These are phyloP conservation scores for Neolamprologus longior DNA, from an alignment of 2,113 vertebrate genomes.

Conservation along the genomic window DNA sequence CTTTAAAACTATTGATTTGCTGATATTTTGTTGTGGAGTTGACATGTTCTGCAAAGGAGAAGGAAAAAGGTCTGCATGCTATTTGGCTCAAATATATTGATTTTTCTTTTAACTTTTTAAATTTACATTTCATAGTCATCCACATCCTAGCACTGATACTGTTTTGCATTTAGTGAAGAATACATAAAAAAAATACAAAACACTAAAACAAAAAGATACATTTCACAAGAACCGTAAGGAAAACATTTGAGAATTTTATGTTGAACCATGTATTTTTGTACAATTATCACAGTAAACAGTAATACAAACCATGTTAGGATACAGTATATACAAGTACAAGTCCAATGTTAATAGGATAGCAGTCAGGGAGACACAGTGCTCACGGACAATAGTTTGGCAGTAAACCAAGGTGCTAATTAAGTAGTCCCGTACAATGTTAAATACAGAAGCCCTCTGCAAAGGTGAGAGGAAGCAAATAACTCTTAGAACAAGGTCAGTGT, in stretches of 20 bases:
- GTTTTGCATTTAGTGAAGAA: not conserved
- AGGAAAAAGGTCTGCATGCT: not conserved
- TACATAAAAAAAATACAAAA: not conserved
- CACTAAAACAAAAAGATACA: not conserved
- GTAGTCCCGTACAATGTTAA: conserved; percentile 34
- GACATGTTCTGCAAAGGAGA: not conserved
- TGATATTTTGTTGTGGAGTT: not conserved
- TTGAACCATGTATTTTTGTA: not conserved
- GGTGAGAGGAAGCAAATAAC: conserved; percentile 28
- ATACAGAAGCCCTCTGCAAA: conserved; percentile 35
- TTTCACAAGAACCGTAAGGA: not conserved
- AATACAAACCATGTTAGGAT: not conserved
- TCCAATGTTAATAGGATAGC: not conserved
- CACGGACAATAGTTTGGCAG: conserved; percentile 25
- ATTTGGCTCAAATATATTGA: not conserved
- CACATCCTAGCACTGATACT: not conserved
- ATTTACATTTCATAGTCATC: not conserved
- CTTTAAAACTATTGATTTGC: not conserved
- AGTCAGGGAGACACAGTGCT: not conserved
- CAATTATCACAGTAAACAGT: not conserved
- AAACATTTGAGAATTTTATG: not conserved
- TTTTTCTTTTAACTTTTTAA: not conserved
- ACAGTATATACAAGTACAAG: not conserved
- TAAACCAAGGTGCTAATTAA: conserved; percentile 29
- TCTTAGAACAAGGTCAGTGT: conserved; percentile 48